A percentile compares a stretch with the other conserved stretches of the same genome.
Conservation (phyloP, 2,888 invertebrate genomes). For the Thalpophila matura region DNA sequence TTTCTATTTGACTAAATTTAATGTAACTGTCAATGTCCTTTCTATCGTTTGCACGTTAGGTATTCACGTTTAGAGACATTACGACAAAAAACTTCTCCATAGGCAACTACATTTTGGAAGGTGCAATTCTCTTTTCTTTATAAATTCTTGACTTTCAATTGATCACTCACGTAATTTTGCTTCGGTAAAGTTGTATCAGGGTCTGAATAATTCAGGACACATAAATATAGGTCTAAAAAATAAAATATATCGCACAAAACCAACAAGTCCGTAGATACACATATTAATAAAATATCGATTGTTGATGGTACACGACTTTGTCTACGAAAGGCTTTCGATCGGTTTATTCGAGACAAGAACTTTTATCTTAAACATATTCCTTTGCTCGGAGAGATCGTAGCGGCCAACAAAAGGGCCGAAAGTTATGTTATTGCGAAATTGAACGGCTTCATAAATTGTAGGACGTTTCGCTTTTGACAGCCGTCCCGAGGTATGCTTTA, state of each 20-base stretch:
- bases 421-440: slow-evolving; percentile 79
- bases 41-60: slow-evolving; percentile 27
- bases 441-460: slow-evolving; percentile 78
- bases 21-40: slow-evolving; percentile 47
- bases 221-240: slow-evolving; percentile 12
- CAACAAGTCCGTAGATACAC: slow-evolving; percentile 36
- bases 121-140: no score
- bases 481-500: slow-evolving; percentile 66
- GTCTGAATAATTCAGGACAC: neutral
- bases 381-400: slow-evolving; percentile 58
- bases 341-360: slow-evolving; percentile 51
- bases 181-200: no score
- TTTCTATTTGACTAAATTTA: slow-evolving; percentile 68
- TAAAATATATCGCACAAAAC: slow-evolving; percentile 17
- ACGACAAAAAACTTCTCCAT: slow-evolving; percentile 3
- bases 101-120: no score
- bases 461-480: slow-evolving; percentile 74
- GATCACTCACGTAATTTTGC: no score
- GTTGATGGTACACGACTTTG: slow-evolving; percentile 51
- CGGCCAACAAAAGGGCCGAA: slow-evolving; percentile 74
- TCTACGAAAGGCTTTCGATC: slow-evolving; percentile 48
- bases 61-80: slow-evolving; percentile 22
- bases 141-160: no score
- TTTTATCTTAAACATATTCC: slow-evolving; percentile 60
- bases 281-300: slow-evolving; percentile 56